Base-by-base conservation (phyloP, 2,113 vertebrate genomes). In the Pseudolaguvia tuberculata region DNA sequence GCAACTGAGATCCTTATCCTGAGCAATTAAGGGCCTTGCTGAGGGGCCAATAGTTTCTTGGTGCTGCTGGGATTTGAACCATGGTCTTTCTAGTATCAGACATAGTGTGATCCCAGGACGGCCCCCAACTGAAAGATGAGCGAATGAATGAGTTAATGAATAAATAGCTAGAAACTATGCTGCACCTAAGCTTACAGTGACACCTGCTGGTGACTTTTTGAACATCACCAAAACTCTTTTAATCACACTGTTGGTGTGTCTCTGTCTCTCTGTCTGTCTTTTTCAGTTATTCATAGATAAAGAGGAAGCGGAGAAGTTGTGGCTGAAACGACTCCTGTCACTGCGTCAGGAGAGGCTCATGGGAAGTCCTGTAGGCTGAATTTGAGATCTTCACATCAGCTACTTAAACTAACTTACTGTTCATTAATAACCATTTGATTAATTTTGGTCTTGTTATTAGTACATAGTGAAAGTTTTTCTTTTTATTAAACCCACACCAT, bases 321-420 rank as follows among this genome's bases (percentile, higher is more conserved):
- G 97, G 97, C 91, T 95, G 76, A 94, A 92, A 85, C 90, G 96
- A 78, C 81, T 98, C 86, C 84, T 93, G 1, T 89, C 93, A 0
- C 93, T 99, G 48, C 91, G 96, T 25, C 95, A 99, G 77, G 96
- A 98, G 75, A 88, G 94, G 81, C 91, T 99, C 71, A 95, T 98
- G 94, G 95, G 96, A 69, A 98, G 94, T 76, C 95, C 96, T 0
- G 96, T 98, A 68, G 88, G 92, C 69, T 96, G 83, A 94, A 10
- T 52, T 27, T 6, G 14, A 52, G 27, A 52, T 55, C 31, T 55
- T 12, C 15, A 48, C 1, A 70, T 55, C 53, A 50, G 5, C 25
- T 21, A 50, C 72, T 23, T 45, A n/a, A n/a, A n/a, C n/a, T n/a
- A n/a, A 48, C 45, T 18, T 48, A 27, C 15, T 15, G 23, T 48